phyloP scores from a whole-genome alignment of 2,113 vertebrate species.

The Larimichthys polyactis region DNA sequence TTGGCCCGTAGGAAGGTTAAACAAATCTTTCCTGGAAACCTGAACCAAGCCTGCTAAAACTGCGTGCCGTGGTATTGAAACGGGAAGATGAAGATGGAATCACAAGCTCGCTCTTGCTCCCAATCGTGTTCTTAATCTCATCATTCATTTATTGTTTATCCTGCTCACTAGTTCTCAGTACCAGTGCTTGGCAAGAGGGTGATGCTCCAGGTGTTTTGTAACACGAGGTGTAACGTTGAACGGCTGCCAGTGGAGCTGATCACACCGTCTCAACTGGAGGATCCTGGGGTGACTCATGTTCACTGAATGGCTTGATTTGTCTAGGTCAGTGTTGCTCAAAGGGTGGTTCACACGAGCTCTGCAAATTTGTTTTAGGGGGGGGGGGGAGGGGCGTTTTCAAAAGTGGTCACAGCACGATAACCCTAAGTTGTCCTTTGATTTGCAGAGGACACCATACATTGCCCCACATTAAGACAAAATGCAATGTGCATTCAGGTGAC shows the following conservation, averaged over 20 bases:
- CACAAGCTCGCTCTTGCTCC: constrained; percentile 44
- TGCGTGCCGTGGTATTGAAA: neutral
- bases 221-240: constrained; percentile 50
- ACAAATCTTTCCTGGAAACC: constrained; percentile 53
- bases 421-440: neutral
- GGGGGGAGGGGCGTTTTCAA: too few relatives aligned
- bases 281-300: constrained; percentile 50
- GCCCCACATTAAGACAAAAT: neutral
- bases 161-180: constrained; percentile 38
- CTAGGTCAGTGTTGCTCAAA: constrained; percentile 13
- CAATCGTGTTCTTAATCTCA: constrained; percentile 56
- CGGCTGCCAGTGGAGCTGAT: constrained; percentile 53
- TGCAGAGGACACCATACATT: neutral
- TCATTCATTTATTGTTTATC: constrained; percentile 66
- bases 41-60: constrained; percentile 28
- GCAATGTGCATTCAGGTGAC: neutral
- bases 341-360: neutral
- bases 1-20: constrained; percentile 27
- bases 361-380: neutral
- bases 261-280: constrained; percentile 15
- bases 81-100: constrained; percentile 43
- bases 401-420: neutral
- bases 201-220: constrained; percentile 66
- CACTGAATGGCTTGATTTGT: constrained; percentile 35
- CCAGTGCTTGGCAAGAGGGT: constrained; percentile 46